Evolutionary conservation across 2,888 invertebrate genomes (phyloP), one percentile per base, ranked within the genome.

Genomic region (Nebria brevicollis): DNA sequence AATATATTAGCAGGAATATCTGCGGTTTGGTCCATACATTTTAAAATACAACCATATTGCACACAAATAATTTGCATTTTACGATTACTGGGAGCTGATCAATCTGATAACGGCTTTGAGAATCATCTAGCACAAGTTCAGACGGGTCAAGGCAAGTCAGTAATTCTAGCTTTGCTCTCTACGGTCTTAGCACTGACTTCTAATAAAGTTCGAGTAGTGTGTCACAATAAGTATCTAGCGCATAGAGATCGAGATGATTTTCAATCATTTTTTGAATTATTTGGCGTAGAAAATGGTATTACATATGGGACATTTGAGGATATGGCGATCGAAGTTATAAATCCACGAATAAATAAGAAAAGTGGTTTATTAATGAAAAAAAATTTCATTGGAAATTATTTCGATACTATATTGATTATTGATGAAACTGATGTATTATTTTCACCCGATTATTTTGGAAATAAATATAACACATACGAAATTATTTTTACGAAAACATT

Each of bases 231-330:
- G 34, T 77, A 77, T 65, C 34, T 77, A 34, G 77, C 72, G 10
- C 15, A 72, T 13, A 15, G 77, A 34, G 77, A 77, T 26, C 64
- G 20, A 72, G 15, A 72, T 8, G 72, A 77, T 10, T 77, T 77
- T 64, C 4, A 77, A 34, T 11, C 3, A 13, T 77, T 77, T 72
- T 77, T 66, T 64, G 25, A 13, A 13, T 11, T 11, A 34, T 64
- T 77, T 43, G 54, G 64, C 25, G 64, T 77, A 64, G 5, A 34
- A 25, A 64, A 72, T 8, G 0, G 34, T 15, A 77, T 77, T 5
- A 77, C 10, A 6, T 77, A 77, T 72, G 77, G 77, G n/a, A 77
- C 77, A 7, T 77, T 77, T 77, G 77, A 65, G 3, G 72, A 77
- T 26, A 77, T 77, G 72, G 77, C 77, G 13, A 64, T 72, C 6